These are phyloP conservation scores for Oreochromis aureus DNA, from an alignment of 2,113 vertebrate genomes.

Conservation along the genomic window DNA sequence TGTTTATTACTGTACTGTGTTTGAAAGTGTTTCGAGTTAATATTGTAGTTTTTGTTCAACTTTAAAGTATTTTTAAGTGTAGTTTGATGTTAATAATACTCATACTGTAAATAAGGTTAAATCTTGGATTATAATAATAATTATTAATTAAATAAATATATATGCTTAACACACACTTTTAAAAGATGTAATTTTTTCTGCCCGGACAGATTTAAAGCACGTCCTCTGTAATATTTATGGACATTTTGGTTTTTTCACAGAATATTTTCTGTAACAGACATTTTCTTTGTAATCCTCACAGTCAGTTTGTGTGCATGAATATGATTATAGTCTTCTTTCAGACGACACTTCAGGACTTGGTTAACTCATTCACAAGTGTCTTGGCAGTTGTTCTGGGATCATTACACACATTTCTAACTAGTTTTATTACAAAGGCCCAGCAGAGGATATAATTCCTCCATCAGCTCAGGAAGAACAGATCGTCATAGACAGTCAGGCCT, in stretches of 20 bases:
- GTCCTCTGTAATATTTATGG: neutral
- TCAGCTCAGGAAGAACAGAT: neutral
- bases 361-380: neutral
- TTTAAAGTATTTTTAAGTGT: neutral
- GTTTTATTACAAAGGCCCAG: neutral
- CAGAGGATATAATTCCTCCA: neutral
- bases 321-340: neutral
- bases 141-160: neutral
- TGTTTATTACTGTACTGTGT: neutral
- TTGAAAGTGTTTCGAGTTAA: neutral
- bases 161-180: neutral
- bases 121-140: neutral
- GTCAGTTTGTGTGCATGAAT: neutral
- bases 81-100: neutral
- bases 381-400: fast-evolving
- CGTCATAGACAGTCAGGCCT: neutral
- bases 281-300: neutral
- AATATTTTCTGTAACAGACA: neutral
- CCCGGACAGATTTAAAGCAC: fast-evolving
- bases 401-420: neutral
- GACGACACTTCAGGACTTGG: neutral
- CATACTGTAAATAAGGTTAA: neutral
- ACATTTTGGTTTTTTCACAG: neutral
- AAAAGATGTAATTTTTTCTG: fast-evolving
- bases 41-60: fast-evolving